A percentile compares a stretch with the other conserved stretches of the same genome.
phyloP scores from a whole-genome alignment of 1,140 invertebrate genomes.

The Mesaphorura yosii region DNA sequence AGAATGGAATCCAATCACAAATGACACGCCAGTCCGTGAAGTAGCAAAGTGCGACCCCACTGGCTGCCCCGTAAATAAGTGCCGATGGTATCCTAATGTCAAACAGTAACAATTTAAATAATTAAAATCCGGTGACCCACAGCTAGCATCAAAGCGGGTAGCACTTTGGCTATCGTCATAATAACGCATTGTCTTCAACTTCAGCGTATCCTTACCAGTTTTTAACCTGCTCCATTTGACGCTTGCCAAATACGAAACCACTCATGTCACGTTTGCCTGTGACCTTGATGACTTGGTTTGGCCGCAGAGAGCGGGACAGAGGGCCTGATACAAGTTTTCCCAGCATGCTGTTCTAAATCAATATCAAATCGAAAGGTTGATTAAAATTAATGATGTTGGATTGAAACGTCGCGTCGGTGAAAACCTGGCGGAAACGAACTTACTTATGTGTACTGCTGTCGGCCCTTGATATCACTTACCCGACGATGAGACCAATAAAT shows the following conservation, averaged over 20 bases:
- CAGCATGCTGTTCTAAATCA: not conserved
- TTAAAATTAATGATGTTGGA: not conserved
- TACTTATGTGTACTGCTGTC: too few relatives aligned
- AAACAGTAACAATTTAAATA: too few relatives aligned
- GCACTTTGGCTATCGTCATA: not conserved
- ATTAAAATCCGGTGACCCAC: slow-evolving; percentile 13
- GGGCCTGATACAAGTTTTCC: not conserved
- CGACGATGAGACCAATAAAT: not conserved
- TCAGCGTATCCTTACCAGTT: slow-evolving; percentile 18
- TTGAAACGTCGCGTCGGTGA: too few relatives aligned
- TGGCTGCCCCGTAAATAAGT: slow-evolving; percentile 48
- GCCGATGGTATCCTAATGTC: slow-evolving; percentile 50
- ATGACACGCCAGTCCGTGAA: slow-evolving; percentile 66
- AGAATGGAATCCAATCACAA: slow-evolving; percentile 57
- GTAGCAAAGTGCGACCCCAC: slow-evolving; percentile 47
- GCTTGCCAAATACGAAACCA: slow-evolving; percentile 13
- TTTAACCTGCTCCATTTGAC: slow-evolving; percentile 20
- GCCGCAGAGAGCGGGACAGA: not conserved
- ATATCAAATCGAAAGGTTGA: not conserved
- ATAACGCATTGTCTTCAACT: too few relatives aligned
- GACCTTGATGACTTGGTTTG: not conserved
- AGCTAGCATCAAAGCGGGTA: not conserved
- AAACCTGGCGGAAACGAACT: too few relatives aligned
- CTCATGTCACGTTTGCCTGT: not conserved
- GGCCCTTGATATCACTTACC: too few relatives aligned